Conservation (phyloP, 2,888 invertebrate genomes). For the Piscicola geometra region DNA sequence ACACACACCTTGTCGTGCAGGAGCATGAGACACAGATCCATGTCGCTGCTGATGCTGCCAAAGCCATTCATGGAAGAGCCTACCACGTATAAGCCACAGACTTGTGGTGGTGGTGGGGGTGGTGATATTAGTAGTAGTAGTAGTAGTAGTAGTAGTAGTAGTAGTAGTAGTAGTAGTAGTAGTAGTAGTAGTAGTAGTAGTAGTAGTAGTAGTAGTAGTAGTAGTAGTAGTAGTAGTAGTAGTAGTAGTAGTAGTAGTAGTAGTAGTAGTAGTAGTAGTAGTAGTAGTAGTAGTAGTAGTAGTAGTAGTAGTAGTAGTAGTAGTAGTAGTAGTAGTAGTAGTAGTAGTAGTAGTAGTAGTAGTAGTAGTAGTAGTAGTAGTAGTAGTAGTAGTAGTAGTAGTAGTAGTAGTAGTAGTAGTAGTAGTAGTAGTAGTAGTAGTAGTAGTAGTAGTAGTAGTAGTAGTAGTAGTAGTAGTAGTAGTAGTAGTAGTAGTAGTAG, state of each 20-base stretch:
- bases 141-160: no score
- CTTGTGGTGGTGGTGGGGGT: constrained; percentile 40
- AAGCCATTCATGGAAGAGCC: constrained; percentile 97
- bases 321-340: neutral
- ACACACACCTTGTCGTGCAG: constrained; percentile 67
- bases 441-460: neutral
- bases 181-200: no score
- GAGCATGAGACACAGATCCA: constrained; percentile 87
- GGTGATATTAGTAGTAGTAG: no score
- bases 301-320: neutral
- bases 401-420: neutral
- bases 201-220: no score
- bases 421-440: neutral
- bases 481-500: no score
- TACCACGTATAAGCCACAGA: constrained; percentile 77
- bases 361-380: neutral
- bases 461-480: no score
- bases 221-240: no score
- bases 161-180: no score
- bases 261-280: neutral
- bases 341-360: neutral
- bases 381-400: neutral
- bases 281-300: neutral
- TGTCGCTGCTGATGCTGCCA: constrained; percentile 83
- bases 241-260: no score